phyloP scores from a whole-genome alignment of 2,797 vertebrate species.

The Sebastes oblongus region DNA sequence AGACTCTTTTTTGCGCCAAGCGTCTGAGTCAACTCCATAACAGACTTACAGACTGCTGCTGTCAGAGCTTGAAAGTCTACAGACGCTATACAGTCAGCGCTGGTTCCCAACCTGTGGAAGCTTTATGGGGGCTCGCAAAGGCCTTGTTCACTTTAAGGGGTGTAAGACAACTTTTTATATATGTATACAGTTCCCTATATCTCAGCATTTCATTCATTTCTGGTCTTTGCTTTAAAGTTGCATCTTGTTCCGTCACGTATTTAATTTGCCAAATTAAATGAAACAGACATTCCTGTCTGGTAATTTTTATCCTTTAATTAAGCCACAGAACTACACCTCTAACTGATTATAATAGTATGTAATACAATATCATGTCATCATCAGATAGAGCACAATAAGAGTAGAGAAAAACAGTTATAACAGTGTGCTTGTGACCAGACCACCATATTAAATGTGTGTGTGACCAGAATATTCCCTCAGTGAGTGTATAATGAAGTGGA shows the following conservation, averaged over 20 bases:
- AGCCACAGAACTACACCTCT: neutral
- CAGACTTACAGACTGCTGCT: neutral
- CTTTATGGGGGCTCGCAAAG: too few species aligned
- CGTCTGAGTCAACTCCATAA: neutral
- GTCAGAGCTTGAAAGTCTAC: neutral
- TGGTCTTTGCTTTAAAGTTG: too few species aligned
- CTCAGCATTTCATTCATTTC: too few species aligned
- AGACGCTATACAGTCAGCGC: neutral
- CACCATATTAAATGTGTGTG: neutral
- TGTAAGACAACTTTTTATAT: too few species aligned
- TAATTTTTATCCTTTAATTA: neutral
- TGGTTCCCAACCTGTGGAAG: too few species aligned
- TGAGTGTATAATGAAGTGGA: neutral
- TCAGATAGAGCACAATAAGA: neutral
- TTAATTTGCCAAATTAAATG: too few species aligned
- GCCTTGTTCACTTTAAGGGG: too few species aligned
- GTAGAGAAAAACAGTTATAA: neutral
- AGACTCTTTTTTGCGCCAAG: neutral
- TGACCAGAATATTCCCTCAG: slow-evolving; percentile 1
- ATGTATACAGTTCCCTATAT: too few species aligned
- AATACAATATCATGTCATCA: neutral
- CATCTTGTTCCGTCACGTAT: too few species aligned
- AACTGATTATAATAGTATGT: neutral
- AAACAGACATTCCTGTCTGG: neutral
- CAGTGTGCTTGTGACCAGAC: neutral